Base-by-base conservation (phyloP, 2,888 invertebrate species). In the Hirtodrosophila cameraria region DNA sequence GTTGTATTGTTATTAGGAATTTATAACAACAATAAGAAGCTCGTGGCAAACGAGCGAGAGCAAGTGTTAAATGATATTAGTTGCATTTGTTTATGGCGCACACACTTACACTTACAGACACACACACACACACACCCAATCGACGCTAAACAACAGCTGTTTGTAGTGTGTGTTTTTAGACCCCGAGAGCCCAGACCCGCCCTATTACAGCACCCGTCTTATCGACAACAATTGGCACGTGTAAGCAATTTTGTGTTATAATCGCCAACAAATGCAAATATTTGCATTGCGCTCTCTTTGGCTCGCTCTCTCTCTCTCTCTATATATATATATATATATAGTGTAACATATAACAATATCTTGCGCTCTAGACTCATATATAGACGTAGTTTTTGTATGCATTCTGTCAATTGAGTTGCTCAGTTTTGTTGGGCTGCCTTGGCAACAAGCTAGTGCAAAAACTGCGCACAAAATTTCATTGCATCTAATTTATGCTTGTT, bases 191-290 rank as follows among this genome's bases (percentile, higher is more conserved):
- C 30, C 23, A 15, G 25, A 23, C 42, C 38, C 28, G 18, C 42
- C 38, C 28, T 38, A 25, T 15, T 23, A 35, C 27, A 16, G 36
- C 31, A 15, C 23, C 58, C 59, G 18, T 35, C 53, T 58, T 13
- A 35, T 53, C 77, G 6, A 73, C 62, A 39, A 58, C 63, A 59
- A 11, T 60, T 55, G 83, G 71, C 83, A 83, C 83, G 83, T 83
- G 82, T 84, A 83, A 81, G 81, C 81, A 70, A 86, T 86, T 83
- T 70, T 73, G 74, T 74, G 66, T 61, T 73, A 65, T 83, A 86
- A 80, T 83, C 77, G 75, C 54, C 69, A 65, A 60, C 72, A 69
- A 79, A 75, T 70, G 62, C 67, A 73, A 23, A 52, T 67, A 64
- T 50, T 57, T 58, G 36, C 55, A 62, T 23, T 64, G 41, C 64